Evolutionary conservation across 30 jellyfish, hydroid and myxozoan genomes (phyloP), one percentile per base, ranked within the genome.

Genomic region (Cassiopea andromeda): DNA sequence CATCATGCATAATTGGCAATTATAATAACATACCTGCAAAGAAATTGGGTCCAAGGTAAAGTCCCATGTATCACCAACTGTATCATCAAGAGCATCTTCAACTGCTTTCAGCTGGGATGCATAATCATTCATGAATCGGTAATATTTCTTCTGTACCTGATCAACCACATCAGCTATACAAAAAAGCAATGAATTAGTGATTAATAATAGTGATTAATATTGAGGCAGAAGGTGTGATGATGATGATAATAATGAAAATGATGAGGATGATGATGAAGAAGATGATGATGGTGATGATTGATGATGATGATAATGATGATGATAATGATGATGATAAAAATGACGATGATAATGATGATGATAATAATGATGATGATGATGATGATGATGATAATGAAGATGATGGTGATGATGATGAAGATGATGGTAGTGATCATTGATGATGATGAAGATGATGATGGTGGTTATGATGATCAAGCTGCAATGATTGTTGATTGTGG

Each of bases 51-150:
- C 99, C 73, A 96, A 91, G 0, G 99, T 96, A 74, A 93, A 84
- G 81, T 96, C 99, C 99, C 99, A 96, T 57, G 87, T 82, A 90
- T 96, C 98, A 1, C 98, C 98, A 70, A 97, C 95, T 2, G 98
- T 76, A 64, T 96, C 99, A 86, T 96, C 99, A 38, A 96, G 88
- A 2, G 99, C 99, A 81, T 96, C 97, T 81, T 96, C 99, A 70
- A 92, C 90, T 13, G 98, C 99, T 77, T 92, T 92, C 60, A 96
- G 69, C 82, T 92, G 98, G 43, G 98, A 74, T 59, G 99, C 98
- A 90, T 96, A 96, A 14, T 96, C 99, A 73, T 94, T 89, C 60
- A 96, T 71, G 83, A 96, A 96, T 7, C 89, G 81, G 4, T 97
- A 91, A 81, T 92, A 96, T 80, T 92, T 96, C 91, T 89, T 96